Conservation (phyloP, 2,888 invertebrate genomes). For the Noctua fimbriata region DNA sequence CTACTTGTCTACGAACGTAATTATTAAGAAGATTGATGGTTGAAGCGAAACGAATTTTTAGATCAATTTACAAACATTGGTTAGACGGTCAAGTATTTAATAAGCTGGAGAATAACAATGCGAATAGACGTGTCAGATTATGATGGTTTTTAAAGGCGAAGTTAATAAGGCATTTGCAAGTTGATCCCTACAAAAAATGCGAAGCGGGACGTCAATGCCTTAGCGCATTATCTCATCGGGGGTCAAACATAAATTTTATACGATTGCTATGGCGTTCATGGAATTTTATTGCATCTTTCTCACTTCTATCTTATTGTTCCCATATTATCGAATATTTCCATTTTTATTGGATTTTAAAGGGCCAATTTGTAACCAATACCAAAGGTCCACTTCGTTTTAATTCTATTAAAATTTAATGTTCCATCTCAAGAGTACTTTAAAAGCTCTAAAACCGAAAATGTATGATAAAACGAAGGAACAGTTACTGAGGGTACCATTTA, state of each 20-base stretch:
- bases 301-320: constrained; percentile 47
- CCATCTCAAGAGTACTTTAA: constrained; percentile 40
- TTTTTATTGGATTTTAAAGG: constrained; percentile 52
- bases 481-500: constrained; percentile 35
- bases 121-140: constrained; percentile 26
- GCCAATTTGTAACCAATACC: constrained; percentile 50
- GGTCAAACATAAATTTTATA: constrained; percentile 36
- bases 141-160: constrained; percentile 10
- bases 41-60: constrained; percentile 21
- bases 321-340: constrained; percentile 50
- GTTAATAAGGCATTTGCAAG: constrained; percentile 19
- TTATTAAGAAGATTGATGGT: constrained; percentile 55
- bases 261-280: constrained; percentile 2
- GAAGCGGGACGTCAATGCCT: constrained; percentile 23
- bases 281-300: constrained; percentile 44
- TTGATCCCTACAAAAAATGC: constrained; percentile 12
- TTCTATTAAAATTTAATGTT: constrained; percentile 57
- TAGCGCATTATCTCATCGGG: constrained; percentile 48
- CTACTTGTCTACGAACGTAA: constrained; percentile 18
- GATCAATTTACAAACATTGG: constrained; percentile 40
- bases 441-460: constrained; percentile 47
- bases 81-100: not conserved
- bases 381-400: constrained; percentile 36
- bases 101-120: not conserved
- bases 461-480: constrained; percentile 35